Percentiles rank a stretch among this genome's conserved stretches.
Conservation (phyloP, 1,140 invertebrate genomes). For the Polyergus mexicanus region DNA sequence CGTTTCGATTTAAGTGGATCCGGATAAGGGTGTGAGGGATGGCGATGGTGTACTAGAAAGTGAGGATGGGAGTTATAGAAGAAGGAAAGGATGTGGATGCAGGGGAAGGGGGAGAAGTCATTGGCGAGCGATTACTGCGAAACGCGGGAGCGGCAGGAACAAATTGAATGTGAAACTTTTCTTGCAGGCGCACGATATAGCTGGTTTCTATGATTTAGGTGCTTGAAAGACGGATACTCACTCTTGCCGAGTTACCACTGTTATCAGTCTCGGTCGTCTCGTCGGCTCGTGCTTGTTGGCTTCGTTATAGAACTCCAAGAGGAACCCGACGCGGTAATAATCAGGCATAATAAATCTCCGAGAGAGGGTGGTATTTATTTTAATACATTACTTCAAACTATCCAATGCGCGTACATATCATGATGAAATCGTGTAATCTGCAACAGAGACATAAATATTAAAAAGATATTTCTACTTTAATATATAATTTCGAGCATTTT, state of each 20-base stretch:
- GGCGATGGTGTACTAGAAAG: not conserved
- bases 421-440: not conserved
- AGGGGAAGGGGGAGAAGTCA: slow-evolving; percentile 65
- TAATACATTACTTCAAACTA: not conserved
- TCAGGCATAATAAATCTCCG: not conserved
- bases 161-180: slow-evolving; percentile 83
- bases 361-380: not conserved
- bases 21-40: slow-evolving; percentile 15
- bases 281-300: slow-evolving; percentile 23
- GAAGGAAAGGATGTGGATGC: not conserved
- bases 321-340: not conserved
- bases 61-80: not conserved
- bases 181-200: not conserved
- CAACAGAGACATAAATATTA: not conserved
- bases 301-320: slow-evolving; percentile 28
- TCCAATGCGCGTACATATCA: not conserved
- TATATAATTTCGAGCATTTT: not conserved
- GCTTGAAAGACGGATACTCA: slow-evolving; percentile 36
- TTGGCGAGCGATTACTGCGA: slow-evolving; percentile 80
- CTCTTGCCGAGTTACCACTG: slow-evolving; percentile 37
- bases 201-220: slow-evolving; percentile 44
- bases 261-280: slow-evolving; percentile 5
- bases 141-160: slow-evolving; percentile 74
- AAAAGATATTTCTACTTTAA: too few species aligned
- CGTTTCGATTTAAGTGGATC: slow-evolving; percentile 56